Evolutionary conservation across 2,113 vertebrate species (phyloP), one percentile per base, ranked within the genome.

Genomic region (Pseudolaguvia tuberculata): DNA sequence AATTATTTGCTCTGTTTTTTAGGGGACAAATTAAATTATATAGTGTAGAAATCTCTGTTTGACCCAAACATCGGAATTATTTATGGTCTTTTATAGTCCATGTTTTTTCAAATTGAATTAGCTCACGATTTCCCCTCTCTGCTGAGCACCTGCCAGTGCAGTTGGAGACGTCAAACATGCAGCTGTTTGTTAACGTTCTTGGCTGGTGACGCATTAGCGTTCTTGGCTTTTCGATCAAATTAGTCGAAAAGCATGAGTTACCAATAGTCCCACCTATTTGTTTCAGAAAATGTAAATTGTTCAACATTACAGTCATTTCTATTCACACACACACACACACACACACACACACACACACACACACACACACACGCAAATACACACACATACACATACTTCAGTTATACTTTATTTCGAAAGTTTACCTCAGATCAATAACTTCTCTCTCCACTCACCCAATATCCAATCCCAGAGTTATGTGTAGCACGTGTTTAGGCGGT

Each of bases 161-260:
- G 27, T 23, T 10, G 27, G 42, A 39, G 14, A 5, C 13, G 1
- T 7, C 12, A 18, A 14, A 23, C 18, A 9, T n/a, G 55, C 70
- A 72, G 70, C 42, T 51, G 70, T 61, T 8, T 27, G 59, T 13
- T 74, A 52, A 25, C 31, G 20, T 51, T 35, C 29, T 73, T 35
- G 35, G 50, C 31, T 31, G 27, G 59, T 52, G 39, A 23, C 48
- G 58, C 48, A 25, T 25, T 20, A 23, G n/a, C 45, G n/a, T n/a
- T n/a, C n/a, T n/a, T 21, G 48, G n/a, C 25, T 74, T 58, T 70
- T 39, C 61, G 58, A 63, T 73, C 48, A 17, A 52, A 63, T 63
- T 65, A 35, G 31, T 65, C 18, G 27, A 55, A 25, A 50, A 65
- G 50, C 15, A 47, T 14, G 25, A 27, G 51, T 74, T 10, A 74